Conservation (phyloP, 1,140 invertebrate genomes). For the Drosophila asahinai region DNA sequence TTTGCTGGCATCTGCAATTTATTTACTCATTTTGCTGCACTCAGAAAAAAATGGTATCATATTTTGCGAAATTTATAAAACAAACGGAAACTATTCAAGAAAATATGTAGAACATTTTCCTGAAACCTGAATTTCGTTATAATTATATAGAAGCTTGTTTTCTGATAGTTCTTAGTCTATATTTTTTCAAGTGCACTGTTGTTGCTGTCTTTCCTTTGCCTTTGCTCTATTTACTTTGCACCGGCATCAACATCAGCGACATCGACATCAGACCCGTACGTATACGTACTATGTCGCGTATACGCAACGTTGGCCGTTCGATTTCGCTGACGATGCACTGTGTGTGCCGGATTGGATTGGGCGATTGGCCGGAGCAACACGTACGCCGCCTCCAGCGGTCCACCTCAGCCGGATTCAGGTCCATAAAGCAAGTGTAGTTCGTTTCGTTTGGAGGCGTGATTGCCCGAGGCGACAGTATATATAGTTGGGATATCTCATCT, state of each 20-base stretch:
- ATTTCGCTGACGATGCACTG: constrained; percentile 40
- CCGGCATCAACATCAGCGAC: constrained; percentile 44
- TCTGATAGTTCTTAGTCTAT: too few species aligned
- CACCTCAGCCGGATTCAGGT: neutral
- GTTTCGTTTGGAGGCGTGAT: constrained; percentile 31
- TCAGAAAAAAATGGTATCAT: neutral
- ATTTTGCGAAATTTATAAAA: too few species aligned
- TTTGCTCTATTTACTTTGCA: constrained; percentile 62
- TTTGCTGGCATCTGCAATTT: constrained; percentile 74
- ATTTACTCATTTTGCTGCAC: constrained; percentile 54
- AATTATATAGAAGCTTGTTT: neutral
- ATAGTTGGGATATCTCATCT: constrained; percentile 22
- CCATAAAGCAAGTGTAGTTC: constrained; percentile 5
- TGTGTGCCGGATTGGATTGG: neutral
- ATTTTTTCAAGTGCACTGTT: neutral
- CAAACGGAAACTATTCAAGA: neutral
- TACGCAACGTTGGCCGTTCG: constrained; percentile 33
- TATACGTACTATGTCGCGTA: constrained; percentile 24
- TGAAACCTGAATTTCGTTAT: neutral
- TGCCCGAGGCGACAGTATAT: constrained; percentile 40
- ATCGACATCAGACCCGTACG: constrained; percentile 9
- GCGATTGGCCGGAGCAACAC: constrained; percentile 47
- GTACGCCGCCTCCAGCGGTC: constrained; percentile 19
- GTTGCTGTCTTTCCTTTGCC: constrained; percentile 17
- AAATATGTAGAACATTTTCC: neutral